Conservation (phyloP, 2,797 vertebrate genomes). For the Crax fasciolata region DNA sequence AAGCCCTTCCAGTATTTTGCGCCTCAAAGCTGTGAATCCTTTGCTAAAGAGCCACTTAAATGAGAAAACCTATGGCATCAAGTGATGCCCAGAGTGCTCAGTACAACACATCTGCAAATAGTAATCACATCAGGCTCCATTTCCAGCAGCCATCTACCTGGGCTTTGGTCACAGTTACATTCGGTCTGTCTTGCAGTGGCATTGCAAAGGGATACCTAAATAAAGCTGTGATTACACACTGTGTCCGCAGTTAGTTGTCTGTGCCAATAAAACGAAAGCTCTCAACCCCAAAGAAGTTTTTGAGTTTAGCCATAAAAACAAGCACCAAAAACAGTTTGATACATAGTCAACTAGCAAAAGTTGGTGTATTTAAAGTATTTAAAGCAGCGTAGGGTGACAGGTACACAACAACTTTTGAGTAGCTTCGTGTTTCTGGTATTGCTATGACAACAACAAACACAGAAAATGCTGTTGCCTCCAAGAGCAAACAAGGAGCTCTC, state of each 20-base stretch:
- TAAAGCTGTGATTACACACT: not conserved
- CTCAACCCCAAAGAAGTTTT: not conserved
- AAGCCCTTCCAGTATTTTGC: not conserved
- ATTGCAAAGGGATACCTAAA: conserved; percentile 2
- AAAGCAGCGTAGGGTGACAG: not conserved
- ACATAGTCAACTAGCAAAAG: not conserved
- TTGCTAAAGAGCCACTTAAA: not conserved
- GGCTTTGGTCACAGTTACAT: conserved; percentile 2
- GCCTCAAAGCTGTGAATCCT: not conserved
- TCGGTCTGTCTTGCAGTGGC: not conserved
- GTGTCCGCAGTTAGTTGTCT: not conserved
- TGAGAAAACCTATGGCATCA: not conserved
- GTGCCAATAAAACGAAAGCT: not conserved
- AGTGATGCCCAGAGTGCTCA: not conserved
- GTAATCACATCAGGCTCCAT: not conserved
- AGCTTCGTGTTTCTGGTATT: not conserved
- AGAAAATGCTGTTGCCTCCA: not conserved
- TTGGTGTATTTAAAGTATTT: conserved; percentile 2
- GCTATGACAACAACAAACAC: not conserved
- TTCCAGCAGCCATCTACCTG: not conserved
- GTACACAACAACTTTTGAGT: not conserved
- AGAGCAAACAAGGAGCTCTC: not conserved
- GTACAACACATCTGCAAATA: not conserved
- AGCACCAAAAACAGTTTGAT: not conserved
- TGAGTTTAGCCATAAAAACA: not conserved